Evolutionary conservation across 1,140 invertebrate species (phyloP), one percentile per base, ranked within the genome.

Genomic region (Cryptotermes secundus): DNA sequence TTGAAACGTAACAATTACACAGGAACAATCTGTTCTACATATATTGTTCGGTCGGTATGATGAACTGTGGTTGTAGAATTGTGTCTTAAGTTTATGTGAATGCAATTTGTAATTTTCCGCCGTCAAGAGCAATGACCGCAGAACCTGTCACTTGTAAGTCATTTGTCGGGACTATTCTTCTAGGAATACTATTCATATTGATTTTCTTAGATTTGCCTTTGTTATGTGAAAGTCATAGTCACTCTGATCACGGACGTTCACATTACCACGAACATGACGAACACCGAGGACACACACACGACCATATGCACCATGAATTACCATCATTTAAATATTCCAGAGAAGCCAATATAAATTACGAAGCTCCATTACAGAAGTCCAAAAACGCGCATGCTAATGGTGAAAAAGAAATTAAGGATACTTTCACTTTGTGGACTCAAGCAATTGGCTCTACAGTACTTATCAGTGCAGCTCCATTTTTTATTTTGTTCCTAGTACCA

Each of bases 401-500:
- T 86, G 84, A 3, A 36, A 83, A 86, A 45, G 65, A 81, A 19
- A 36, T 83, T 83, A 65, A 85, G 72, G 79, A 85, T 45, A 83
- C 45, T 19, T 59, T 80, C 26, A 84, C 80, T 80, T 34, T 97
- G 59, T 96, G 97, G 93, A 85, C 95, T n/a, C 92, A 96, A 89
- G 96, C 97, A 6, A 92, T 98, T 87, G 93, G 93, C 19, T 97
- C 98, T 2, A 99, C 98, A 0, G 87, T 98, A 19, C 91, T 98
- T 65, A 99, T 99, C 87, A 99, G 97, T 89, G 92, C 96, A 81
- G 97, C 97, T 24, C 99, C 99, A 2, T 98, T 98, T 88, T 91
- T 99, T 34, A 95, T 99, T 85, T 91, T 99, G 2, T 96, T 98
- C 87, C 94, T 98, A 84, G 97, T 99, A 87, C 98, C 98, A 1